A percentile compares a stretch with the other conserved stretches of the same genome.
phyloP scores from a whole-genome alignment of 2,113 vertebrate genomes.

The Etheostoma spectabile region DNA sequence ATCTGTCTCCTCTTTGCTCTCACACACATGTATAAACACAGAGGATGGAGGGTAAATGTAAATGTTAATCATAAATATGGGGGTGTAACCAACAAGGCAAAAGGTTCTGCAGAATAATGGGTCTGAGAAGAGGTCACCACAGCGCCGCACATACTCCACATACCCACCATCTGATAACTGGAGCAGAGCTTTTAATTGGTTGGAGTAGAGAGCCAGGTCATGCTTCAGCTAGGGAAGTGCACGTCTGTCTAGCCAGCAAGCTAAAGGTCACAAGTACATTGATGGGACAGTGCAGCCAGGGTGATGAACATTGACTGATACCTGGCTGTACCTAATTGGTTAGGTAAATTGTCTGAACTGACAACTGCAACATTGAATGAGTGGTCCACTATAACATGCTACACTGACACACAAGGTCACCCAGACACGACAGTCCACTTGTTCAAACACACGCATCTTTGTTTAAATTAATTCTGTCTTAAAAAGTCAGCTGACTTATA shows the following conservation, averaged over 20 bases:
- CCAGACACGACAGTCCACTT: not conserved
- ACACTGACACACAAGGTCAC: not conserved
- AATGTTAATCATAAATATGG: constrained; percentile 57
- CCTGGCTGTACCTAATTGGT: constrained; percentile 11
- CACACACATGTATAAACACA: constrained; percentile 19
- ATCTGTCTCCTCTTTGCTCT: constrained; percentile 16
- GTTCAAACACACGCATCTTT: no score
- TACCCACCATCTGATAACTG: constrained; percentile 40
- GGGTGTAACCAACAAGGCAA: constrained; percentile 48
- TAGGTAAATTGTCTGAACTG: constrained; percentile 8
- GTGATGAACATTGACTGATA: constrained; percentile 7
- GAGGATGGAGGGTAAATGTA: constrained; percentile 18
- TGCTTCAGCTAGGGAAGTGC: no score
- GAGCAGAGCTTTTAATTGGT: constrained; percentile 58
- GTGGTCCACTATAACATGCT: not conserved
- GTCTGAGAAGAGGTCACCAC: constrained; percentile 31
- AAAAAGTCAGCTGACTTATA: no score
- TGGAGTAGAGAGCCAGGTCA: not conserved
- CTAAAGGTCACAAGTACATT: not conserved
- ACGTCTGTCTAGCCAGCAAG: constrained; percentile 2
- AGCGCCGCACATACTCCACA: constrained; percentile 51
- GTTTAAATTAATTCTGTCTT: no score
- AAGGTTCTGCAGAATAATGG: constrained; percentile 51
- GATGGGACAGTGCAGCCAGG: not conserved
- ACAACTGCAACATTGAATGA: not conserved